Percentiles rank a stretch among this genome's conserved stretches.
Conservation (phyloP, 2,888 invertebrate species). For the Sphaerophoria rueppellii region DNA sequence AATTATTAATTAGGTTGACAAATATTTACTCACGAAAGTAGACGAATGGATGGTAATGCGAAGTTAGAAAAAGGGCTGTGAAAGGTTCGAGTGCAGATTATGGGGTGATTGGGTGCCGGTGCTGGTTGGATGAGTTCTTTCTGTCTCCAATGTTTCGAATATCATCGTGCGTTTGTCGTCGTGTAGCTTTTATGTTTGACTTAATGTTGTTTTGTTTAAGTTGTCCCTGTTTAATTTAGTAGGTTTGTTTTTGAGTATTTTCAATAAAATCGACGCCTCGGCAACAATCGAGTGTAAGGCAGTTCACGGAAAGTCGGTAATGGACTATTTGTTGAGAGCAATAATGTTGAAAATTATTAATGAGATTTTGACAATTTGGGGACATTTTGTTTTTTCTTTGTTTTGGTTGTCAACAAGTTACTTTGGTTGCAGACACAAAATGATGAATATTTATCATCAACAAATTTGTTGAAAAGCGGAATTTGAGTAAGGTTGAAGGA, state of each 20-base stretch:
- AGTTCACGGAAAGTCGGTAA: conserved; percentile 1
- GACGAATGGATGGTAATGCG: conserved; percentile 35
- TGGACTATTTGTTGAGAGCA: no score
- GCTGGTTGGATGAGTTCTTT: conserved; percentile 23
- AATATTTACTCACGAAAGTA: conserved; percentile 77
- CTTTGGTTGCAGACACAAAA: no score
- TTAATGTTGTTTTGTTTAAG: conserved; percentile 45
- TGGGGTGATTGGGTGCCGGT: neutral
- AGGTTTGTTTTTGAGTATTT: neutral
- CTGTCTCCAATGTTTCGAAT: neutral
- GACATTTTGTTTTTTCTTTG: no score
- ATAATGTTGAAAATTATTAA: no score
- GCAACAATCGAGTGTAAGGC: conserved; percentile 4
- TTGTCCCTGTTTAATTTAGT: conserved; percentile 13
- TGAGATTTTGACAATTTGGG: no score
- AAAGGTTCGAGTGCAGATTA: conserved; percentile 14
- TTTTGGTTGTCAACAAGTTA: no score
- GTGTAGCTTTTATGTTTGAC: conserved; percentile 65
- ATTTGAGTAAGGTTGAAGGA: no score
- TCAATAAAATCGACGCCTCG: neutral
- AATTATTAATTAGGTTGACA: conserved; percentile 79
- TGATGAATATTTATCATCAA: no score
- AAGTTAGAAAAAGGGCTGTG: conserved; percentile 39
- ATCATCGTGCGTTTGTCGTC: conserved; percentile 25
- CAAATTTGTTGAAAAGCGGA: no score